Base-by-base conservation (phyloP, 2,888 invertebrate genomes). In the Himalopsyche kuldschensis region DNA sequence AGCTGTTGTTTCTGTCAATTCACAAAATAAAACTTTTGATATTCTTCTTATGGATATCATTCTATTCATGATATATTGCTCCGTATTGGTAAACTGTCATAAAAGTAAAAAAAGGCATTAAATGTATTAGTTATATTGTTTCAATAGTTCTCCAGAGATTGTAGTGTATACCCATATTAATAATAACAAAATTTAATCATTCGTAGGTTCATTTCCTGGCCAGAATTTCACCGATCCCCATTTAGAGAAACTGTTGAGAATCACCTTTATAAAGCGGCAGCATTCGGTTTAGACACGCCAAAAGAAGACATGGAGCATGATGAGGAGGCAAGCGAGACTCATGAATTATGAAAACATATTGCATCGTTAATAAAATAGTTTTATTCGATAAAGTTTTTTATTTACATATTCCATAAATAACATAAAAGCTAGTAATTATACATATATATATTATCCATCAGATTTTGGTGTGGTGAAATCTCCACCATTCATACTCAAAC, bases 241-340 rank as follows among this genome's bases (percentile, higher is more conserved):
- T 95, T 95, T 88, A 89, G 93, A 84, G 91, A 93, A 2, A 93
- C 94, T 17, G 91, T 95, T 89, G 94, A 95, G 87, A 93, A 92
- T 86, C 93, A 93, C 87, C 88, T 95, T 86, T 84, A 92, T 1
- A 92, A 92, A 88, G 88, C 89, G 11, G 76, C 24, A 10, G 8
- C 76, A 35, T n/a, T 32, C 15, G 20, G 15, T 11, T 8, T 17
- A 35, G 8, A 41, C 76, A 17, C 24, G 31, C 31, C 78, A 27
- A 82, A 82, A 79, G 78, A 82, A 27, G 82, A 84, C 27, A 80
- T 81, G 24, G 83, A 84, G 11, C 79, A 84, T 24, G 81, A 84
- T 24, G 84, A 84, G 32, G 76, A 79, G 15, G 27, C 32, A 15
- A 30, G 20, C 78, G 78, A 77, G 35, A n/a, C 20, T 48, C 76